These are phyloP conservation scores for Lonchura striata DNA, from an alignment of 2,113 vertebrate species.

Conservation along the genomic window DNA sequence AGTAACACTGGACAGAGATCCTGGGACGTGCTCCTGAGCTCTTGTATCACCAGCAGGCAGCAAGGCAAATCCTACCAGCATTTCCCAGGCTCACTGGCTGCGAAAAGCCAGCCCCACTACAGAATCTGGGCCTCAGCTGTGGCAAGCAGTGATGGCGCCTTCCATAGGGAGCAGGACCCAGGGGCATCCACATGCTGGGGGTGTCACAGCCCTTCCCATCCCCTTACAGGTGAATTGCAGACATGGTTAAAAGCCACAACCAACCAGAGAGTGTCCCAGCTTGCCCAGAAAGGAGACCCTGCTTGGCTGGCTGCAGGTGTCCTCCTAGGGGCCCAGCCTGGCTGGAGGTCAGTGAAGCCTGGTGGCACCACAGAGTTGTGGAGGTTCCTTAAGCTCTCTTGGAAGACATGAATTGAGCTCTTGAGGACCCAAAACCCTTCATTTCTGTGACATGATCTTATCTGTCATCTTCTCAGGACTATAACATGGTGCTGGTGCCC, in stretches of 20 bases:
- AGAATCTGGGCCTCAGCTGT: neutral
- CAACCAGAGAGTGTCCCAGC: neutral
- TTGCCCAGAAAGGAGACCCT: neutral
- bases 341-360: neutral
- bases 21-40: neutral
- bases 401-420: neutral
- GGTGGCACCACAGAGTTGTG: neutral
- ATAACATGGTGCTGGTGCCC: neutral
- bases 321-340: neutral
- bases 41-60: neutral
- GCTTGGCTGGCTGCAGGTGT: neutral
- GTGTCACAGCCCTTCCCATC: neutral
- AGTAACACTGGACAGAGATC: neutral
- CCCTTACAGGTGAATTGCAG: neutral
- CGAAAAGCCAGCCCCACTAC: fast-evolving
- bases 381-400: neutral
- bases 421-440: neutral
- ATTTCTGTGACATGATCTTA: neutral
- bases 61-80: neutral
- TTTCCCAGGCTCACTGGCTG: neutral
- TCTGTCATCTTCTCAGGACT: neutral
- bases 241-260: neutral
- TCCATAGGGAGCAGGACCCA: neutral
- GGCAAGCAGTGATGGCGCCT: neutral
- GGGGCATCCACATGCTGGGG: neutral